Percentiles rank a stretch among this genome's conserved stretches.
Evolutionary conservation across 1,140 invertebrate genomes (phyloP).

Genomic region (Zaprionus ornatus): DNA sequence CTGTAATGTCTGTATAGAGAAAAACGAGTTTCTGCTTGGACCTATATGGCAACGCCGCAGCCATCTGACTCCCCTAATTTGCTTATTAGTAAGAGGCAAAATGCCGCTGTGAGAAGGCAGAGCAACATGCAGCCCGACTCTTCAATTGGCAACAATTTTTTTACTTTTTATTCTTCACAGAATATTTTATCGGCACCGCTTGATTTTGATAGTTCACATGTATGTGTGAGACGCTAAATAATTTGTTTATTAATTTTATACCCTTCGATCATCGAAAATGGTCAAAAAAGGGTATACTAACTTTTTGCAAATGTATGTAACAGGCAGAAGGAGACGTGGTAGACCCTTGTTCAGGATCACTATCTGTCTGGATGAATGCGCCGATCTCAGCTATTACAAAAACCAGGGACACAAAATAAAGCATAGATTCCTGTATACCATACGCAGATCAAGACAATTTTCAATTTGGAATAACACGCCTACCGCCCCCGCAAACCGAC

Average conservation of each 20-base stretch:
- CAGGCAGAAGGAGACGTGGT: no score
- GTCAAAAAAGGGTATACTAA: no score
- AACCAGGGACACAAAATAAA: no score
- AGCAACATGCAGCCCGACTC: constrained; percentile 67
- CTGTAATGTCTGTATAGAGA: constrained; percentile 34
- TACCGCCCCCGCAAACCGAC: no score
- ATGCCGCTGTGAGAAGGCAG: constrained; percentile 73
- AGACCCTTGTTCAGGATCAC: no score
- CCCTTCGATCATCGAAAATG: no score
- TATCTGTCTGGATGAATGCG: no score
- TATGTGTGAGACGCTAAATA: constrained; percentile 21
- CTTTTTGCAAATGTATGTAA: no score
- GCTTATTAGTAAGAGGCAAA: constrained; percentile 77
- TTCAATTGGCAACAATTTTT: constrained; percentile 50
- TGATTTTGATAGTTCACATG: constrained; percentile 10
- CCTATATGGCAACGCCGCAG: constrained; percentile 68
- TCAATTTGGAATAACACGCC: no score
- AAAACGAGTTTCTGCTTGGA: constrained; percentile 66
- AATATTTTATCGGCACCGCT: constrained; percentile 67
- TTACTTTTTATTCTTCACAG: constrained; percentile 43
- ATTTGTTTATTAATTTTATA: constrained; percentile 60
- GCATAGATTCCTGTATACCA: no score
- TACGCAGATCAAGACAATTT: no score
- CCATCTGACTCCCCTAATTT: constrained; percentile 31
- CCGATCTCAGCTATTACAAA: no score